Base-by-base conservation (phyloP, 2,113 vertebrate species). In the Saguinus midas region DNA sequence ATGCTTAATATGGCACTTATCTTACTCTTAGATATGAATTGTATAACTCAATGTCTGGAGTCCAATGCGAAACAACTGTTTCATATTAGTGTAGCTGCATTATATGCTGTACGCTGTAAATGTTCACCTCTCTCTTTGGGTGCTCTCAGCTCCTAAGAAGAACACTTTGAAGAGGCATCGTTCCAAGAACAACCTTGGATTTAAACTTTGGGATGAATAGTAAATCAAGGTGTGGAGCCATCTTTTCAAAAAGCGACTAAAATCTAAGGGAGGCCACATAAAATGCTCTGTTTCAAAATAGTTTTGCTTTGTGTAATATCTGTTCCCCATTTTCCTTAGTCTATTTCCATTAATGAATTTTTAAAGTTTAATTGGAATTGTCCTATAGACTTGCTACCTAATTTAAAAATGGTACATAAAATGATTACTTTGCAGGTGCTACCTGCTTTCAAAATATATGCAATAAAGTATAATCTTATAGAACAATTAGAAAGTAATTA, bases 351-450 rank as follows among this genome's bases (percentile, higher is more conserved):
- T 97, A 96, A 84, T 97, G 93, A 98, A 96, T 97, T 96, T 98
- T 96, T 95, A 90, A 89, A 97, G 95, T 93, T 94, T 90, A 97
- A 98, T 98, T 98, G 96, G 64, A 98, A 98, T 98, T 96, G 92
- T 96, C 87, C 96, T 98, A 97, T 97, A 97, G 92, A 98, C 96
- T 97, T 98, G 96, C 97, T 98, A 88, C 97, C 96, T 98, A 94
- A 97, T 97, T 97, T 95, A 97, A 98, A 98, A 98, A 97, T 95
- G 95, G n/a, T 58, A 95, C 91, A 83, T 76, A 83, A 87, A 70
- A 91, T 64, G 43, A 94, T 95, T 50, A 81, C 9, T 80, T 81
- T 72, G 57, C 66, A 96, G 68, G 45, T 95, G 66, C 20, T 95
- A 16, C 18, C 81, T 95, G 48, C 76, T 88, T 97, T 92, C 78